Evolutionary conservation across 2,888 invertebrate species (phyloP).

Genomic region (Drosophila infuscata): DNA sequence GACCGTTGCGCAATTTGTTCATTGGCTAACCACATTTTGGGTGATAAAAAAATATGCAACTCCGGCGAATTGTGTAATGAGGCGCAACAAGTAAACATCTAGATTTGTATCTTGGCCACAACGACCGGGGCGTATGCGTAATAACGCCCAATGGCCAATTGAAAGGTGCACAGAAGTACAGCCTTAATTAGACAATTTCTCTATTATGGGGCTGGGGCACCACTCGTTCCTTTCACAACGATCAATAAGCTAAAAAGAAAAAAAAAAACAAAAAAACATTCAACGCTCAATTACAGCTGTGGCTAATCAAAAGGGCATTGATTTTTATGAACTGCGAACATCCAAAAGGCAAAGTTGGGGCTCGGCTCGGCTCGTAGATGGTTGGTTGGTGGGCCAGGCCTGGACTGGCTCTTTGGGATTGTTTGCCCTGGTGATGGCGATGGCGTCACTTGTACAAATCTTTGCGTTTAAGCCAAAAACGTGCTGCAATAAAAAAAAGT

Average conservation of each 20-base stretch:
- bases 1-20: conserved; percentile 21
- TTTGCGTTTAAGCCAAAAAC: conserved; percentile 76
- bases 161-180: conserved; percentile 35
- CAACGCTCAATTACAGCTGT: conserved; percentile 68
- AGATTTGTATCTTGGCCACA: conserved; percentile 18
- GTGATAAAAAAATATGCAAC: conserved; percentile 32
- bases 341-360: conserved; percentile 32
- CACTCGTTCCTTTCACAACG: conserved; percentile 66
- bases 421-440: conserved; percentile 58
- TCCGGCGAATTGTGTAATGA: conserved; percentile 56
- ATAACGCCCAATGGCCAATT: conserved; percentile 57
- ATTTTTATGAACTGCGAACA: conserved; percentile 75
- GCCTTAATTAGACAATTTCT: conserved; percentile 78
- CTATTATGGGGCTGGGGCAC: conserved; percentile 58
- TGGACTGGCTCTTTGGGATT: conserved; percentile 33
- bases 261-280: conserved; percentile 9
- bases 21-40: conserved; percentile 20
- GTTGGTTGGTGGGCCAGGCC: conserved; percentile 20
- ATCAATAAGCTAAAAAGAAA: conserved; percentile 1
- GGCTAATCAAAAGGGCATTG: conserved; percentile 80
- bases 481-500: conserved; percentile 50
- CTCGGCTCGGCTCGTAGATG: conserved; percentile 14
- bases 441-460: conserved; percentile 77
- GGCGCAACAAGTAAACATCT: conserved; percentile 26
- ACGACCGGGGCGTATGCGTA: conserved; percentile 70